Percentiles rank a stretch among this genome's conserved stretches.
Conservation (phyloP, 2,888 invertebrate genomes). For the Liopterus haemorrhoidalis region DNA sequence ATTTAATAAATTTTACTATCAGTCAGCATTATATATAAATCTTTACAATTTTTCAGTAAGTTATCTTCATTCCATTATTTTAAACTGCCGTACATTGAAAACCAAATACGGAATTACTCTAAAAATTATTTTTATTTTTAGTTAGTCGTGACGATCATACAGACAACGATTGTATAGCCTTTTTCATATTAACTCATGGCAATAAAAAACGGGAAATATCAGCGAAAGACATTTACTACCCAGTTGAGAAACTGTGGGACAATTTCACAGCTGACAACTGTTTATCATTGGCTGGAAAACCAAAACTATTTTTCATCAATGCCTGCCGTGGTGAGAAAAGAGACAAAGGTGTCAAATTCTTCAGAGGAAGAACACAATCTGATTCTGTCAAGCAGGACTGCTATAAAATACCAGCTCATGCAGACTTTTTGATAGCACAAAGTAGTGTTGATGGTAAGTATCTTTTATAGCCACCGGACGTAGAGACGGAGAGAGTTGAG, state of each 20-base stretch:
- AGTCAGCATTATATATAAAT: too few species aligned
- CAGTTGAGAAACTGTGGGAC: conserved; percentile 44
- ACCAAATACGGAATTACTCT: too few species aligned
- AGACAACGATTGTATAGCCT: conserved; percentile 13
- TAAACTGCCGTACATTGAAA: too few species aligned
- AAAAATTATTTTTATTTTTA: conserved; percentile 7
- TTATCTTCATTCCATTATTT: too few species aligned
- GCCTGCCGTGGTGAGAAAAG: conserved; percentile 17
- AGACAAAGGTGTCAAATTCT: conserved; percentile 13
- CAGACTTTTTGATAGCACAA: conserved; percentile 16
- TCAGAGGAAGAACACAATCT: conserved; percentile 16
- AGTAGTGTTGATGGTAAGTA: conserved; percentile 19
- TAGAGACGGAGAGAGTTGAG: background rate
- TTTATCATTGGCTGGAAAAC: conserved; percentile 47
- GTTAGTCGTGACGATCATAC: conserved; percentile 10
- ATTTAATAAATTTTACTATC: too few species aligned
- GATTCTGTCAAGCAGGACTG: conserved; percentile 12
- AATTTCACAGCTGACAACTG: conserved; percentile 47
- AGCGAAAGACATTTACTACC: conserved; percentile 43
- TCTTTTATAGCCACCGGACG: background rate
- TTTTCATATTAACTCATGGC: conserved; percentile 15
- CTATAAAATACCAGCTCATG: conserved; percentile 16
- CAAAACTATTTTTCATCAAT: conserved; percentile 50
- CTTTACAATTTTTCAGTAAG: too few species aligned
- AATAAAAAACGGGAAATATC: conserved; percentile 13